Evolutionary conservation across 2,113 vertebrate species (phyloP), one percentile per base, ranked within the genome.

Genomic region (Apteryx owenii): DNA sequence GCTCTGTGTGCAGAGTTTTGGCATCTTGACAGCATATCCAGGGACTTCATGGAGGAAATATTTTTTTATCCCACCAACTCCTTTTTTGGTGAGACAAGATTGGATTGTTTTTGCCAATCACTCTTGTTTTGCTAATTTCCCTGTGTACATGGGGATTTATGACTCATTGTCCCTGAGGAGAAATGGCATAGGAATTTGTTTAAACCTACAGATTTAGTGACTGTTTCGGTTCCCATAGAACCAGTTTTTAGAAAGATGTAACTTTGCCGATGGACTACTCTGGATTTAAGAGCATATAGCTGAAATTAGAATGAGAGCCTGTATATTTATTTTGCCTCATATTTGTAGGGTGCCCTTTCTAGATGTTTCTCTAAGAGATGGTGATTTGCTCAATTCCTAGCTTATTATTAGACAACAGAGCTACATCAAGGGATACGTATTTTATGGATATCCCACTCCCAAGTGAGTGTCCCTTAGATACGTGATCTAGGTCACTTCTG

Each of bases 101-200:
- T 91, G 81, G 75, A 92, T 90, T 95, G 80, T 90, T 96, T 93
- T 97, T 95, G 68, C 94, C 93, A 84, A 46, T 95, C 69, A 71
- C 76, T 70, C 84, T 94, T 95, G 81, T 93, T 96, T 94, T 96
- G 90, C 90, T 95, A 92, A 95, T 97, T 94, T 96, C 51, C 48
- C 64, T 85, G 68, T 89, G 79, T 92, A 76, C 89, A 79, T 92
- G 86, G 83, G 65, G 68, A 95, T 95, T 96, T 96, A 93, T 95
- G 91, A 95, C 71, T 96, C 94, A 95, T 62, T 94, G 96, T 97
- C 96, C 91, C 94, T 85, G 60, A 46, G 84, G 82, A 96, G 75
- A 93, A 84, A 84, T 92, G 85, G 71, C 95, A 95, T 25, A 88
- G 65, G 94, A 94, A 91, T 92, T 95, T 95, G 36, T 93, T 97